Conservation (phyloP, 37 sponge, comb jelly and placozoan genomes). For the Halichondria panicea region DNA sequence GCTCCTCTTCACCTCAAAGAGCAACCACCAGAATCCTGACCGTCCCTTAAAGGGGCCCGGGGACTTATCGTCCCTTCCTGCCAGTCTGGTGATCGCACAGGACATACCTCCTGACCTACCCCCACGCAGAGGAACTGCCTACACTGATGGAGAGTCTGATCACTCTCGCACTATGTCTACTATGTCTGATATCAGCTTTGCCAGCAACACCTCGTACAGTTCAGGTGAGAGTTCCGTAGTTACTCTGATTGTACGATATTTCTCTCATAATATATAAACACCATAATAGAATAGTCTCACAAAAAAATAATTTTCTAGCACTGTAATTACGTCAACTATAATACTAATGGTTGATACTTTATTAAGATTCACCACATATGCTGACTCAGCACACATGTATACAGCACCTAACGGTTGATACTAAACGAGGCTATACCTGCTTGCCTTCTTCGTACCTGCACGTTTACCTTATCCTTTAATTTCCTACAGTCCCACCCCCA, state of each 20-base stretch:
- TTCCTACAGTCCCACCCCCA: background rate
- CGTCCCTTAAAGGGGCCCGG: slow-evolving; percentile 21
- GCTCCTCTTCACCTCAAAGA: slow-evolving; percentile 53
- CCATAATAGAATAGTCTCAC: no score
- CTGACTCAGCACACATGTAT: no score
- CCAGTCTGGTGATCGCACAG: background rate
- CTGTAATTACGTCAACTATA: no score
- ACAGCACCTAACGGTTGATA: no score
- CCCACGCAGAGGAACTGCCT: slow-evolving; percentile 12
- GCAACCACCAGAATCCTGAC: slow-evolving; percentile 50
- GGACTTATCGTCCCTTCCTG: slow-evolving; percentile 28
- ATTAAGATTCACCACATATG: no score
- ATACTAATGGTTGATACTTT: no score
- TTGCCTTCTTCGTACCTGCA: background rate
- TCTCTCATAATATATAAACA: no score
- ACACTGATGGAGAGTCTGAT: background rate
- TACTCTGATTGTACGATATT: background rate
- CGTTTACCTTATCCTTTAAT: background rate
- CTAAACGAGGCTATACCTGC: no score
- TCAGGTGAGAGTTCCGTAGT: background rate
- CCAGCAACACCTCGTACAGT: slow-evolving; percentile 26
- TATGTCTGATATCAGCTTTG: slow-evolving; percentile 48
- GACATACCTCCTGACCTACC: slow-evolving; percentile 4
- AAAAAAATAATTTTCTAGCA: no score
- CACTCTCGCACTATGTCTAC: slow-evolving; percentile 53